A percentile compares a stretch with the other conserved stretches of the same genome.
These are phyloP conservation scores for Trissonchulus latispiculum DNA, from an alignment of 2,888 invertebrate genomes.

Conservation along the genomic window DNA sequence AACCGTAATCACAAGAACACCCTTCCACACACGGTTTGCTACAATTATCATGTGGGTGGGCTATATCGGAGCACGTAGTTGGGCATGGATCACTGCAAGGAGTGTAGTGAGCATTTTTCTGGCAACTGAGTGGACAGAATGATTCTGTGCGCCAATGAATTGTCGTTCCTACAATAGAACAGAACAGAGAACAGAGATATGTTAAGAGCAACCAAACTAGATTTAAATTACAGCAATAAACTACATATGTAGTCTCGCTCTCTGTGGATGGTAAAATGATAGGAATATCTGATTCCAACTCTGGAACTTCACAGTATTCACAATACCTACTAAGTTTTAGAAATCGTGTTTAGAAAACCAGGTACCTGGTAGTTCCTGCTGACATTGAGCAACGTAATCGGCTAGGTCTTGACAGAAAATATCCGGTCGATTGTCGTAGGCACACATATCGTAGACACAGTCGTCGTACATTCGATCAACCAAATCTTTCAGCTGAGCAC, in stretches of 20 bases:
- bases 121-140: slow-evolving; percentile 30
- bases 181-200: too few relatives aligned
- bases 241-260: too few relatives aligned
- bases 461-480: slow-evolving; percentile 25
- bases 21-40: slow-evolving; percentile 34
- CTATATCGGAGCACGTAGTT: slow-evolving; percentile 31
- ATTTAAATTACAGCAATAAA: too few relatives aligned
- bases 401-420: not conserved
- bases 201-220: too few relatives aligned
- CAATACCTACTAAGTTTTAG: too few relatives aligned
- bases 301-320: too few relatives aligned
- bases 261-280: too few relatives aligned
- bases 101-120: slow-evolving; percentile 28
- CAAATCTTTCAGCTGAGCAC: not conserved
- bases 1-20: slow-evolving; percentile 39
- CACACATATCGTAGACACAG: slow-evolving; percentile 34
- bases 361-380: not conserved
- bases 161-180: not conserved
- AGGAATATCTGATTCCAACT: too few relatives aligned
- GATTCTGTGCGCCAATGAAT: slow-evolving; percentile 24
- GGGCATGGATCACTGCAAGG: slow-evolving; percentile 32
- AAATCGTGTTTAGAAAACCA: too few relatives aligned
- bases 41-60: slow-evolving; percentile 13
- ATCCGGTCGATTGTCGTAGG: not conserved
- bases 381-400: not conserved